Evolutionary conservation across 2,797 vertebrate species (phyloP).

Genomic region (Mormyrus proboscirostris): DNA sequence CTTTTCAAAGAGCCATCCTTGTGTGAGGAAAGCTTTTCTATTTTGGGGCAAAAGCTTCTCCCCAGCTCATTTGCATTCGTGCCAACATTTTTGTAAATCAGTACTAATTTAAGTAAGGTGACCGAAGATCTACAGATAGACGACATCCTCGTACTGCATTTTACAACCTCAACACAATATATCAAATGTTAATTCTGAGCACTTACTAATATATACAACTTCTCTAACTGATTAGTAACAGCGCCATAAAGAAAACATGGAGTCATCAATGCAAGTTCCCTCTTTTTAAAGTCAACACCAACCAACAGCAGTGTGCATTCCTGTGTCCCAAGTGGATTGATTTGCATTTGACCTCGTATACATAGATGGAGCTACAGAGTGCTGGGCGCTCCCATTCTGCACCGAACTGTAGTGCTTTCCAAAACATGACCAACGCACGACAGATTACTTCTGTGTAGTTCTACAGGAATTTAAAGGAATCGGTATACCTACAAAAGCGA

Average conservation of each 20-base stretch:
- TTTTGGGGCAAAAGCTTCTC: not conserved
- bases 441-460: not conserved
- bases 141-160: not conserved
- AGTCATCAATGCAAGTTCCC: not conserved
- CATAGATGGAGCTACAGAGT: not conserved
- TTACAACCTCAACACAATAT: not conserved
- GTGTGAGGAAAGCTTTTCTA: conserved; percentile 3
- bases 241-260: not conserved
- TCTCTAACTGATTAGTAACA: not conserved
- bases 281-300: not conserved
- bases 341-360: not conserved
- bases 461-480: not conserved
- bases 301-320: not conserved
- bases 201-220: not conserved
- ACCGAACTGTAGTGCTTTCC: not conserved
- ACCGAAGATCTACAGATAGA: not conserved
- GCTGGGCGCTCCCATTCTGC: not conserved
- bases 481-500: not conserved
- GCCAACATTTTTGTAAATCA: not conserved
- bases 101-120: conserved; percentile 12
- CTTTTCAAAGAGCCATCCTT: not conserved
- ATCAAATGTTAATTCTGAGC: conserved; percentile 3
- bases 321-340: conserved; percentile 2
- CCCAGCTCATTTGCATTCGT: conserved; percentile 5
- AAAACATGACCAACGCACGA: not conserved